Base-by-base conservation (phyloP, 2,113 vertebrate species). In the Chelonoidis abingdonii region DNA sequence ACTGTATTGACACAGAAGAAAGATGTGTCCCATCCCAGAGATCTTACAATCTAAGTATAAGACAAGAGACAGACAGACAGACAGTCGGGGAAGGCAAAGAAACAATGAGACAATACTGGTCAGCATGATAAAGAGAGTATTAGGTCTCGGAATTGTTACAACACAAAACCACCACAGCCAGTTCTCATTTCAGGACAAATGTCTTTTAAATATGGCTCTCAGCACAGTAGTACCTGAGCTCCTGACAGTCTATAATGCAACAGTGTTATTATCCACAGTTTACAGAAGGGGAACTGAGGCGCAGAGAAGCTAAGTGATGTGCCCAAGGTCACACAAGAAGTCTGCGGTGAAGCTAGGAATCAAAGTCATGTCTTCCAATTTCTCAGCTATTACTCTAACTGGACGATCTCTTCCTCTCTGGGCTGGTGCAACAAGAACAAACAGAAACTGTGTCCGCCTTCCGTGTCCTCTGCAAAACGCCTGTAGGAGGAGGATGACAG, bases 401-500 rank as follows among this genome's bases (percentile, higher is more conserved):
- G 62, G 35, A n/a, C 7, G 35, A 35, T 35, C 62, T 27, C 62
- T 69, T 69, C 62, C 35, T 35, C 59, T 35, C 31, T 16, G 59
- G 59, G 16, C 62, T 9, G 62, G 31, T 19, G 62, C 62, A n/a
- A n/a, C 14, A n/a, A 13, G 59, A n/a, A 57, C 92, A 52, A 10
- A 1, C 10, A 54, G 84, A 59, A 56, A 84, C 79, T 21, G 5
- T 1, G 1, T 35, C 5, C 8, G 53, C 54, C 87, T 92, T 49
- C 72, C 62, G 17, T 69, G 84, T 84, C 78, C 84, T 13, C 24
- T 4, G 65, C 88, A 52, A 3, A 69, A 79, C 49, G 5, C 50
- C 41, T 62, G 76, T 44, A 52, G 80, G n/a, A 5, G 52, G 25
- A 47, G 3, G 41, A 8, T 0, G 24, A 81, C 0, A 0, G 0